These are phyloP conservation scores for Eupeodes corollae DNA, from an alignment of 1,140 invertebrate species.

Conservation along the genomic window DNA sequence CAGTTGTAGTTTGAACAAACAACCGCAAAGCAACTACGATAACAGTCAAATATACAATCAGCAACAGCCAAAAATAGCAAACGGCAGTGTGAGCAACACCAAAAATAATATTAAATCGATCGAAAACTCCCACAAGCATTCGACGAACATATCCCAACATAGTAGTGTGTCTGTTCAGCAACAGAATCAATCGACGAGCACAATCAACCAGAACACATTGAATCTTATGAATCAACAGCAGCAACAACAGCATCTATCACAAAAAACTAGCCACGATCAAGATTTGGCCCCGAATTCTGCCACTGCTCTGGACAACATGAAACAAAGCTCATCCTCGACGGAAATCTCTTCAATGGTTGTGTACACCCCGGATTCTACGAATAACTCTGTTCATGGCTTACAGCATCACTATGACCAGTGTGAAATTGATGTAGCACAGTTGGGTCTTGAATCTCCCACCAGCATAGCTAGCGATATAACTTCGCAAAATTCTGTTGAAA, in stretches of 20 bases:
- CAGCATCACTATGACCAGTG: conserved; percentile 58
- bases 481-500: conserved; percentile 60
- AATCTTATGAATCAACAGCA: background rate
- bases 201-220: background rate
- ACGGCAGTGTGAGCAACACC: too few relatives aligned
- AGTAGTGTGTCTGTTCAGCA: too few relatives aligned
- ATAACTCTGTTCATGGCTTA: conserved; percentile 70
- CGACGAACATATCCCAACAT: too few relatives aligned
- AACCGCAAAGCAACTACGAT: too few relatives aligned
- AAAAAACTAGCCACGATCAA: background rate
- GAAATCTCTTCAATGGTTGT: conserved; percentile 67
- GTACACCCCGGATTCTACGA: conserved; percentile 72
- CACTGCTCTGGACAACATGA: background rate
- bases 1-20: too few relatives aligned
- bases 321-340: conserved; percentile 39
- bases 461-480: conserved; percentile 77
- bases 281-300: conserved; percentile 29
- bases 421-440: conserved; percentile 70
- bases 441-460: conserved; percentile 74
- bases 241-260: background rate
- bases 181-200: background rate
- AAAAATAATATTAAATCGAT: too few relatives aligned
- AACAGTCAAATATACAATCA: too few relatives aligned
- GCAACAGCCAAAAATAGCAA: too few relatives aligned
- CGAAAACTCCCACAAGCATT: too few relatives aligned